Base-by-base conservation (phyloP, 1,140 invertebrate genomes). In the Drosophila ironensis region DNA sequence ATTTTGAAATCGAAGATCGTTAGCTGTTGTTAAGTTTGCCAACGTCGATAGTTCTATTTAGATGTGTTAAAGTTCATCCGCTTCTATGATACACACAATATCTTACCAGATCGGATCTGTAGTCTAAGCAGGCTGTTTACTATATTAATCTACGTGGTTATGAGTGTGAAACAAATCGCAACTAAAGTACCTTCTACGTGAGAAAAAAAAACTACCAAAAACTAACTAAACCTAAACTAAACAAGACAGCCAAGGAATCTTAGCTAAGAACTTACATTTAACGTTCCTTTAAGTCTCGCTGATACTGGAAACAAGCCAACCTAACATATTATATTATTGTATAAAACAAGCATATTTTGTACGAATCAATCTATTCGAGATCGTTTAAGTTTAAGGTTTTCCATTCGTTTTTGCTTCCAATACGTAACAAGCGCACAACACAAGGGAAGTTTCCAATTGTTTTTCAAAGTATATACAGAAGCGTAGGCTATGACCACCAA, bases 181-280 rank as follows among this genome's bases (percentile, higher is more conserved):
- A 86, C 80, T 64, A 30, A 86, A 80, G 80, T 86, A 86, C 80
- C 80, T 86, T 81, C 70, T 47, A 42, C 64, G 33, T n/a, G n/a
- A n/a, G n/a, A n/a, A 41, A 53, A 59, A 61, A 42, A 63, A 61
- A 63, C 56, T 63, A 63, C 54, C 40, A 44, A 25, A 63, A 61
- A 46, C 38, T n/a, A 25, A 57, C 25, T 27, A 60, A 60, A 47
- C 28, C n/a, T 40, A 47, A 40, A 68, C 54, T 25, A 45, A 48
- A 3, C 24, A 35, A 38, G 28, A 30, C 25, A 61, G 35, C 22
- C 35, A 52, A 56, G 27, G 46, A 77, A 61, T 57, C 33, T 56
- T 27, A 68, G 28, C 35, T 20, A 42, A 48, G 25, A 56, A 40
- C 44, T 46, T 48, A 45, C 28, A 40, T 48, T 48, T 48, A 63